These are phyloP conservation scores for Fissipunctia ypsillon DNA, from an alignment of 2,888 invertebrate species.

Conservation along the genomic window DNA sequence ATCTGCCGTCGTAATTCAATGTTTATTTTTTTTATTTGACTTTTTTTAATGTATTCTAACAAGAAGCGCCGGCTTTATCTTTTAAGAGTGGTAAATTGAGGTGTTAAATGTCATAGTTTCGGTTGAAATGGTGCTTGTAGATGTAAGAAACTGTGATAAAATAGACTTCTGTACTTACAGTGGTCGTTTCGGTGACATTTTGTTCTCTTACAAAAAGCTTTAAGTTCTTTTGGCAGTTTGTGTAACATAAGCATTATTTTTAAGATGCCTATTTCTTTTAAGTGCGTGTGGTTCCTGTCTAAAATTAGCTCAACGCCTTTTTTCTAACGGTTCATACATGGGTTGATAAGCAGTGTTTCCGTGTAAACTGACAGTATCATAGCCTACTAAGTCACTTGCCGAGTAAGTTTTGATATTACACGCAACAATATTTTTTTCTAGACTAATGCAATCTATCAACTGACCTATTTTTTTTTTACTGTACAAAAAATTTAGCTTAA, in stretches of 20 bases:
- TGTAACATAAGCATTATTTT: slow-evolving; percentile 19
- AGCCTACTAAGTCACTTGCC: not conserved
- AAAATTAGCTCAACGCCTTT: slow-evolving; percentile 16
- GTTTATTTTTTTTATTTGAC: slow-evolving; percentile 77
- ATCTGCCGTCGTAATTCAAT: slow-evolving; percentile 80
- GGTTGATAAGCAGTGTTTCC: slow-evolving; percentile 17
- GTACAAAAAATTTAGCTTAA: not conserved
- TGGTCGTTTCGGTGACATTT: slow-evolving; percentile 29
- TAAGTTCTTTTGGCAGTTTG: slow-evolving; percentile 15
- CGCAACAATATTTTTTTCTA: not conserved
- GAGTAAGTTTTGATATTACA: slow-evolving; percentile 2
- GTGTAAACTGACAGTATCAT: slow-evolving; percentile 28
- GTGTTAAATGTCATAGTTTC: slow-evolving; percentile 73
- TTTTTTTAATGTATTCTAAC: slow-evolving; percentile 69
- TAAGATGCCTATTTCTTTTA: slow-evolving; percentile 3
- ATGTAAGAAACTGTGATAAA: slow-evolving; percentile 55
- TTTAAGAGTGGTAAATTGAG: slow-evolving; percentile 79
- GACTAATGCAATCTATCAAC: not conserved
- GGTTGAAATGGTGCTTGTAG: slow-evolving; percentile 61
- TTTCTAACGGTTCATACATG: slow-evolving; percentile 25
- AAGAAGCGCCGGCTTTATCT: slow-evolving; percentile 77
- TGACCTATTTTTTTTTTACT: not conserved
- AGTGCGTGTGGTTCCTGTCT: slow-evolving; percentile 14
- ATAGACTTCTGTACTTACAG: slow-evolving; percentile 56
- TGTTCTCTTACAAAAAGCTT: slow-evolving; percentile 22